Evolutionary conservation across 2,113 vertebrate genomes (phyloP).

Genomic region (Cololabis saira): DNA sequence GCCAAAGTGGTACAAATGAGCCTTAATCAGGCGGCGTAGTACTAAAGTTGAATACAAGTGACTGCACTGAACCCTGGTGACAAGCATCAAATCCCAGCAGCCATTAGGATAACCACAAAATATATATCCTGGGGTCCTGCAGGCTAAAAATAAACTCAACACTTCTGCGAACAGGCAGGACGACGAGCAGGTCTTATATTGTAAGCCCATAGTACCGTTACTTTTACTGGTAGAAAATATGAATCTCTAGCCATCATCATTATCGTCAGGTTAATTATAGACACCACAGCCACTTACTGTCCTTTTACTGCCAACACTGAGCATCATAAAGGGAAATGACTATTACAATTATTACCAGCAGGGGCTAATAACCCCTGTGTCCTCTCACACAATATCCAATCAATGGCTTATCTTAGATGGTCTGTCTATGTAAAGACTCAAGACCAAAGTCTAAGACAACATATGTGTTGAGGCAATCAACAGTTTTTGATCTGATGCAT

Average conservation of each 20-base stretch:
- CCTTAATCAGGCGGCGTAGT: slow-evolving; percentile 8
- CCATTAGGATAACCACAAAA: slow-evolving; percentile 54
- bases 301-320: slow-evolving; percentile 16
- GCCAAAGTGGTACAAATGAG: slow-evolving; percentile 1
- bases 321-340: slow-evolving; percentile 7
- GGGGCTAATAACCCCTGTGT: slow-evolving; percentile 15
- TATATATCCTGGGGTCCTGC: slow-evolving; percentile 8
- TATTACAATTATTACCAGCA: slow-evolving; percentile 3
- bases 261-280: slow-evolving; percentile 8
- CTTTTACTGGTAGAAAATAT: background rate
- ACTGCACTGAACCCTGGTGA: slow-evolving; percentile 18
- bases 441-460: background rate
- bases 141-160: slow-evolving; percentile 58
- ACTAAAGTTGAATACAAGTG: slow-evolving; percentile 15
- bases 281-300: slow-evolving; percentile 5
- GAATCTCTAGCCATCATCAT: background rate
- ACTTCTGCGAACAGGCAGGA: slow-evolving; percentile 44
- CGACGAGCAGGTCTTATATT: slow-evolving; percentile 9
- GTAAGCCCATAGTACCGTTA: background rate
- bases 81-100: slow-evolving; percentile 54
- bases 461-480: slow-evolving; percentile 19
- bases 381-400: slow-evolving; percentile 16
- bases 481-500: background rate
- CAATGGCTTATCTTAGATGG: slow-evolving; percentile 10
- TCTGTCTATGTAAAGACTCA: background rate